Evolutionary conservation across 2,797 vertebrate genomes (phyloP).

Genomic region (Chloroceryle amazona): DNA sequence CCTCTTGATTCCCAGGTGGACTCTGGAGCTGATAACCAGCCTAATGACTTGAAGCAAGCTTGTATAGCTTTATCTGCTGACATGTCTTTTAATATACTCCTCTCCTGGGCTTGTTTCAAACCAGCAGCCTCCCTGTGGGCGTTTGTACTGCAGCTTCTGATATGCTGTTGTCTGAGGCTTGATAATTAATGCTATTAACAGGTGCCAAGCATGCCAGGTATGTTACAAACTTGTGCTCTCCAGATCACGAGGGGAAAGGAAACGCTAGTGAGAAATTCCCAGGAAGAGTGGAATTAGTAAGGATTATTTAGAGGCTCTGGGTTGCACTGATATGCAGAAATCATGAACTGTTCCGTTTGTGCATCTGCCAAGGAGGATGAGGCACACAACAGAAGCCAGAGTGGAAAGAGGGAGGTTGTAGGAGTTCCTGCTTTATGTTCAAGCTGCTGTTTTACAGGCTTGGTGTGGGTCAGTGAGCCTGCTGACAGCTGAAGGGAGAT

Average conservation of each 20-base stretch:
- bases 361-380: background rate
- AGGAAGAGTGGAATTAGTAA: background rate
- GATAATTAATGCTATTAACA: background rate
- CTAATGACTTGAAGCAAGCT: background rate
- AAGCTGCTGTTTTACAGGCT: background rate
- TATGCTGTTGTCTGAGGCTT: background rate
- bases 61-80: constrained; percentile 1
- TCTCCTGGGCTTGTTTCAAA: background rate
- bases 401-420: background rate
- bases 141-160: background rate
- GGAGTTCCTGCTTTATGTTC: background rate
- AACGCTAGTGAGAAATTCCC: background rate
- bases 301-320: background rate
- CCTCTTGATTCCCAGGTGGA: background rate
- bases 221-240: background rate
- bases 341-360: background rate
- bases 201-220: background rate
- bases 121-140: background rate
- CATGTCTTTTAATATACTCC: background rate
- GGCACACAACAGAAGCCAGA: background rate
- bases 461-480: background rate
- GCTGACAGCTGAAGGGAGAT: background rate
- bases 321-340: background rate
- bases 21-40: background rate
- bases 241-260: background rate